phyloP scores from a whole-genome alignment of 2,888 invertebrate species.

The Sphinx pinastri region DNA sequence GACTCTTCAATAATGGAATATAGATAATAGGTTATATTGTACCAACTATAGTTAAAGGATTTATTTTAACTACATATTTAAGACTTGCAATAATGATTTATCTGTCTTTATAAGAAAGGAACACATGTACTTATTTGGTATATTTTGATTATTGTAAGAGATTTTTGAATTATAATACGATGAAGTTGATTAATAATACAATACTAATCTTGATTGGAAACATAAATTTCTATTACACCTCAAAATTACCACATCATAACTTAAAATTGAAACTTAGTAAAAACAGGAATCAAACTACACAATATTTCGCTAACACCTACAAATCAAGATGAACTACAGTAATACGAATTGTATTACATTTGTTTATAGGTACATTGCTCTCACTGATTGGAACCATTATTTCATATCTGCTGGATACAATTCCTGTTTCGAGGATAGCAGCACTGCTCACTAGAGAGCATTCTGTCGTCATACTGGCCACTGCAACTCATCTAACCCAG shows the following conservation, averaged over 20 bases:
- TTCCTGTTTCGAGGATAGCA: too few relatives aligned
- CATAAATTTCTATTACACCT: too few relatives aligned
- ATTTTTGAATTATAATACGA: neutral
- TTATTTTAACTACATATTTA: neutral
- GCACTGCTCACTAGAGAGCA: too few relatives aligned
- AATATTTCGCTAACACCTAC: neutral
- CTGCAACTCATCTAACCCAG: too few relatives aligned
- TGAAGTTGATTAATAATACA: too few relatives aligned
- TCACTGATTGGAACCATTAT: neutral
- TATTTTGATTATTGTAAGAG: neutral
- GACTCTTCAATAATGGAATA: constrained; percentile 1
- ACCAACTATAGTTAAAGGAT: neutral
- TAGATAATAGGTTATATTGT: neutral
- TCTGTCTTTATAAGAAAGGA: constrained; percentile 2
- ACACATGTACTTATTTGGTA: neutral
- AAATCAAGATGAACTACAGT: too few relatives aligned
- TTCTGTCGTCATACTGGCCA: too few relatives aligned
- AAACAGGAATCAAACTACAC: neutral
- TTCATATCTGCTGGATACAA: too few relatives aligned
- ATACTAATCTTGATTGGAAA: too few relatives aligned
- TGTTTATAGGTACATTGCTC: neutral
- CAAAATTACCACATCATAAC: neutral
- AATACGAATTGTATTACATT: neutral
- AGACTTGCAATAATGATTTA: neutral
- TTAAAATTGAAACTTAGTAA: neutral